A percentile compares a stretch with the other conserved stretches of the same genome.
Evolutionary conservation across 2,888 invertebrate species (phyloP).

Genomic region (Epistrophella euchroma): DNA sequence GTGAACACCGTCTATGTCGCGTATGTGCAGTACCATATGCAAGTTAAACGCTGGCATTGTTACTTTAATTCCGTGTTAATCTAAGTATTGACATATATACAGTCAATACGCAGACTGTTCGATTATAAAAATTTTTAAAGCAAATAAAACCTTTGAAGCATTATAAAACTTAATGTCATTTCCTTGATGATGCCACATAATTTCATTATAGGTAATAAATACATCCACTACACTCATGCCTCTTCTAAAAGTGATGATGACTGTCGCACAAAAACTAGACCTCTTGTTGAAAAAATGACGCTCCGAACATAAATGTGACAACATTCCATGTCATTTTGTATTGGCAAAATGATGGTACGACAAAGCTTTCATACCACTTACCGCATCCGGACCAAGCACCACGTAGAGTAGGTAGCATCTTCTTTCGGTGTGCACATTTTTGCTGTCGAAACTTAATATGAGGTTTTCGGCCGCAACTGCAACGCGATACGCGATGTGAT

Average conservation of each 20-base stretch:
- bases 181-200: slow-evolving; percentile 63
- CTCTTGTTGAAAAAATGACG: slow-evolving; percentile 77
- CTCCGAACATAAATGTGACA: slow-evolving; percentile 77
- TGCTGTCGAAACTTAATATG: slow-evolving; percentile 69
- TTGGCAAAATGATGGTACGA: slow-evolving; percentile 57
- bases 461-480: slow-evolving; percentile 62
- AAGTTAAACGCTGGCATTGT: too few species aligned
- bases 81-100: too few species aligned
- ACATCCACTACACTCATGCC: neutral
- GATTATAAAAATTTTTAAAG: slow-evolving; percentile 56
- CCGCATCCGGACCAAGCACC: neutral
- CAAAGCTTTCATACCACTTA: neutral
- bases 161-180: slow-evolving; percentile 77
- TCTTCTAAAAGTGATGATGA: slow-evolving; percentile 22
- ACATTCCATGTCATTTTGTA: slow-evolving; percentile 77
- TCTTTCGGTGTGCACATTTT: slow-evolving; percentile 37
- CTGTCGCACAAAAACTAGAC: slow-evolving; percentile 77
- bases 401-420: neutral
- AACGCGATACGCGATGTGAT: slow-evolving; percentile 26
- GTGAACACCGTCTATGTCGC: too few species aligned
- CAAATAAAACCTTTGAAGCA: slow-evolving; percentile 77
- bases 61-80: too few species aligned
- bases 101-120: slow-evolving; percentile 19
- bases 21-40: too few species aligned
- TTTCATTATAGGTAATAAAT: neutral